Conservation (phyloP, 2,888 invertebrate genomes). For the Ditylenchus weischeri region DNA sequence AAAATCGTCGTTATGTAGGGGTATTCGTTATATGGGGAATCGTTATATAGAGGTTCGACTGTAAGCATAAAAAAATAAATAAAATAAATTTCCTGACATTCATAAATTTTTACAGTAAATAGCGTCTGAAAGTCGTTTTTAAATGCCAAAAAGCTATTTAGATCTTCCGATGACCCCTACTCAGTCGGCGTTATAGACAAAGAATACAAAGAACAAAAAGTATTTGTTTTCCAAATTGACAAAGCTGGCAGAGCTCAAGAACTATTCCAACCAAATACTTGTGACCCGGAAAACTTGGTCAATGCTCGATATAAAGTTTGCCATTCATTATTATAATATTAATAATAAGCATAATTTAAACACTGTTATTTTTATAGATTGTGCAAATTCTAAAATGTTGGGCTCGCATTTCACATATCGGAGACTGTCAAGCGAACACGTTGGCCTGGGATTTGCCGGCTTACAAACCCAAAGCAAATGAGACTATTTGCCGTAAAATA, state of each 20-base stretch:
- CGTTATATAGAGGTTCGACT: no score
- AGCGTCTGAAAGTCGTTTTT: no score
- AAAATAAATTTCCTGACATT: no score
- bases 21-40: no score
- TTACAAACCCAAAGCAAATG: background rate
- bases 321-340: background rate
- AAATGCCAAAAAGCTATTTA: no score
- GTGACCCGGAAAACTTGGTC: background rate
- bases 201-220: background rate
- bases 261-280: conserved; percentile 7
- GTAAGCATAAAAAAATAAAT: no score
- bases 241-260: background rate
- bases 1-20: no score
- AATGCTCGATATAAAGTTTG: background rate
- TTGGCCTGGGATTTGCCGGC: background rate
- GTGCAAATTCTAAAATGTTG: conserved; percentile 2
- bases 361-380: background rate
- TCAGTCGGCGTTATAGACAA: background rate
- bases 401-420: background rate
- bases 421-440: background rate
- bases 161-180: background rate
- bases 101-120: no score
- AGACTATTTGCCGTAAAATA: background rate
- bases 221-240: background rate
- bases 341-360: background rate